phyloP scores from a whole-genome alignment of 2,797 vertebrate species.

The Potorous gilbertii region DNA sequence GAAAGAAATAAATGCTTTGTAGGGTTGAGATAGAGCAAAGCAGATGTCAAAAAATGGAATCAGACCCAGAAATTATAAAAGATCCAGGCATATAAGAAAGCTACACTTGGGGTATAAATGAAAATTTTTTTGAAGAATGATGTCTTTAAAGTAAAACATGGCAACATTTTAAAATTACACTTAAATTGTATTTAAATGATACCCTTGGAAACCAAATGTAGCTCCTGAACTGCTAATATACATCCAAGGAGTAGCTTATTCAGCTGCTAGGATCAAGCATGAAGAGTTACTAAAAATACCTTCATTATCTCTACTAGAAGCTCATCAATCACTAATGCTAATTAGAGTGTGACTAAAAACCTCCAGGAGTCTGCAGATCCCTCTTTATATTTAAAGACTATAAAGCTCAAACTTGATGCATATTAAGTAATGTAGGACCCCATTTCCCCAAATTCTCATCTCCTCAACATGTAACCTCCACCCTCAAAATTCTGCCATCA shows the following conservation, averaged over 20 bases:
- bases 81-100: not conserved
- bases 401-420: slow-evolving; percentile 19
- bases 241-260: not conserved
- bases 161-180: slow-evolving; percentile 21
- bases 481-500: slow-evolving; percentile 5
- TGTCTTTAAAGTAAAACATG: slow-evolving; percentile 11
- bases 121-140: not conserved
- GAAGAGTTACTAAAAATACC: slow-evolving; percentile 60
- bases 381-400: slow-evolving; percentile 5
- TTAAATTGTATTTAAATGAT: slow-evolving; percentile 31
- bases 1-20: not conserved
- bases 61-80: not conserved
- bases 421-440: slow-evolving; percentile 8
- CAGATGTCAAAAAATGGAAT: not conserved
- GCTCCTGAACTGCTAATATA: not conserved
- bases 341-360: slow-evolving; percentile 57
- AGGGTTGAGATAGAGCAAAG: not conserved
- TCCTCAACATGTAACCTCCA: not conserved
- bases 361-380: slow-evolving; percentile 13
- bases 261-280: slow-evolving; percentile 3
- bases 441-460: slow-evolving; percentile 43
- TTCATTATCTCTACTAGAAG: slow-evolving; percentile 53
- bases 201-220: slow-evolving; percentile 24
- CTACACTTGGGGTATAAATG: not conserved
- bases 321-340: slow-evolving; percentile 53